Evolutionary conservation across 2,888 invertebrate species (phyloP).

Genomic region (Ectemnius cavifrons): DNA sequence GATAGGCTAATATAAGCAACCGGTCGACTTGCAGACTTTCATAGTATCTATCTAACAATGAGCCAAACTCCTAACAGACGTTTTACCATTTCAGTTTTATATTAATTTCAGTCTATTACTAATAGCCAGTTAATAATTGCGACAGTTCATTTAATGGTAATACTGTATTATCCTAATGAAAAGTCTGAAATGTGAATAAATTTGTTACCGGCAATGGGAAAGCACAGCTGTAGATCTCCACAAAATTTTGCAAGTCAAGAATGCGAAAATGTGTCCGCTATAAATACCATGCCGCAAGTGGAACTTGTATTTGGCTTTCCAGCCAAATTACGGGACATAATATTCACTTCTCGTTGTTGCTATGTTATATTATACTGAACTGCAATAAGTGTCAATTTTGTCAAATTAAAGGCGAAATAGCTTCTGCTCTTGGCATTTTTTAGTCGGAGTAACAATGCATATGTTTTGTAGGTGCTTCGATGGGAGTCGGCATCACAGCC

Average conservation of each 20-base stretch:
- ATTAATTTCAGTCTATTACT: too few relatives aligned
- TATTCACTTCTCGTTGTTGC: slow-evolving; percentile 21
- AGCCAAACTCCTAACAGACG: too few relatives aligned
- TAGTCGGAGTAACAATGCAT: neutral
- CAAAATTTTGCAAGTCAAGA: slow-evolving; percentile 46
- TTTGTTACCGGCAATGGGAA: neutral
- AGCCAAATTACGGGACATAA: slow-evolving; percentile 53
- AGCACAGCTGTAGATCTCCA: slow-evolving; percentile 14
- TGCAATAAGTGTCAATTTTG: neutral
- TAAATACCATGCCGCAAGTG: slow-evolving; percentile 55
- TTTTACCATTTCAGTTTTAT: too few relatives aligned
- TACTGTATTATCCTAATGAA: too few relatives aligned
- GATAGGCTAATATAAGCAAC: too few relatives aligned
- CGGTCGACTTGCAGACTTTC: slow-evolving; percentile 3
- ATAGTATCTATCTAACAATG: too few relatives aligned
- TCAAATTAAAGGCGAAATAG: neutral
- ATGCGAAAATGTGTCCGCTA: slow-evolving; percentile 38
- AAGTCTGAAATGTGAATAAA: too few relatives aligned
- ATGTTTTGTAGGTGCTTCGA: slow-evolving; percentile 86
- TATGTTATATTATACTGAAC: slow-evolving; percentile 14
- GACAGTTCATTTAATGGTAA: too few relatives aligned
- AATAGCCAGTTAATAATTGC: too few relatives aligned
- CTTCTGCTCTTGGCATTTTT: neutral
- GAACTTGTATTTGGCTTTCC: slow-evolving; percentile 43
- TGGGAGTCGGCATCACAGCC: slow-evolving; percentile 97